Evolutionary conservation across 2,888 invertebrate genomes (phyloP).

Genomic region (Norana najaformis): DNA sequence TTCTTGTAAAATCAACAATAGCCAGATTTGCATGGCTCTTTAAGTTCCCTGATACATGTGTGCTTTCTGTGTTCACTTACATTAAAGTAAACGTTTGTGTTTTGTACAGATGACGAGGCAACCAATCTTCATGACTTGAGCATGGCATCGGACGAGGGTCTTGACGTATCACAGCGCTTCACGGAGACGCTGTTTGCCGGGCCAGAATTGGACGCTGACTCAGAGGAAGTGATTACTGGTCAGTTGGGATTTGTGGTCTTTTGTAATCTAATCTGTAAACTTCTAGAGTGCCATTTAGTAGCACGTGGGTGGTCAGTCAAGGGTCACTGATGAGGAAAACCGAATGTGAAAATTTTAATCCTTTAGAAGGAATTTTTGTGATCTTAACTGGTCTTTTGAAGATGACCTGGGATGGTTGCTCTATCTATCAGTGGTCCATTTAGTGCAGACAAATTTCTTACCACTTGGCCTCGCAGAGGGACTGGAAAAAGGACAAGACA

Average conservation of each 20-base stretch:
- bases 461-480: background rate
- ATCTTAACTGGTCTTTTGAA: background rate
- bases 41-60: background rate
- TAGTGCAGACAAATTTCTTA: background rate
- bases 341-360: background rate
- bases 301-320: background rate
- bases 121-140: constrained; percentile 38
- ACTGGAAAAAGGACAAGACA: background rate
- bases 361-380: background rate
- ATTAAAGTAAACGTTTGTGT: background rate
- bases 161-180: constrained; percentile 57
- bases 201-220: constrained; percentile 56
- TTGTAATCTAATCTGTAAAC: background rate
- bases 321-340: background rate
- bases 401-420: background rate
- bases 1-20: background rate
- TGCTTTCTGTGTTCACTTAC: background rate
- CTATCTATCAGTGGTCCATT: background rate
- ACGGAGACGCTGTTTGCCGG: constrained; percentile 57
- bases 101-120: constrained; percentile 9
- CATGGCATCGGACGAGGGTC: constrained; percentile 56
- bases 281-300: background rate
- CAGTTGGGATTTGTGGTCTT: background rate
- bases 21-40: background rate
- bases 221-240: constrained; percentile 57